A percentile compares a stretch with the other conserved stretches of the same genome.
Evolutionary conservation across 2,113 vertebrate genomes (phyloP).

Genomic region (Dinomys branickii): DNA sequence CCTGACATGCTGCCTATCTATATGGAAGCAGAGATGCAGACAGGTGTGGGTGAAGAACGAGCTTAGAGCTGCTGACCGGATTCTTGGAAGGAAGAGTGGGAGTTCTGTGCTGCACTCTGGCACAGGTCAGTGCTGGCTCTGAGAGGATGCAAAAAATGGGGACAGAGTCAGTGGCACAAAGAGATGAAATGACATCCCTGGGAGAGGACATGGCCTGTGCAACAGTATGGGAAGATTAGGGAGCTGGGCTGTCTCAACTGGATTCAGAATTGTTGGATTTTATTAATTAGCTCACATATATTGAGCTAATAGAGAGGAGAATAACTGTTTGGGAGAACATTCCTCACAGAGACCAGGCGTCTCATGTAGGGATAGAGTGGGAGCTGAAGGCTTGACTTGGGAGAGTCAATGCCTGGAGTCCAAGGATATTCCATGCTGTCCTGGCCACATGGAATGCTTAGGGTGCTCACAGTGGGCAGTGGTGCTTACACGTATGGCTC

Average conservation of each 20-base stretch:
- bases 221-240: neutral
- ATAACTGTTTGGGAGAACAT: neutral
- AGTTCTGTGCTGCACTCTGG: neutral
- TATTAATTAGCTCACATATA: neutral
- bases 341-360: neutral
- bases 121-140: fast-evolving
- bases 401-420: neutral
- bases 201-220: neutral
- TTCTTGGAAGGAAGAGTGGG: neutral
- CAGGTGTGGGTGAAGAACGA: fast-evolving
- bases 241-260: neutral
- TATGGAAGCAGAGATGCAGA: neutral
- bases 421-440: neutral
- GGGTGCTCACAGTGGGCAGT: fast-evolving
- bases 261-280: neutral
- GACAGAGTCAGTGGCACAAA: neutral
- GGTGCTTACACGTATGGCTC: neutral
- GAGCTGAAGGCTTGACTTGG: neutral
- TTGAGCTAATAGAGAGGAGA: neutral
- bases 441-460: fast-evolving
- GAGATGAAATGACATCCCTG: neutral
- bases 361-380: neutral
- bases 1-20: neutral
- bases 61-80: too few species aligned
- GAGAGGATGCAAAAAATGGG: neutral